A percentile compares a stretch with the other conserved stretches of the same genome.
These are phyloP conservation scores for human DNA, from an alignment of 2,113 vertebrate species.

Conservation along the genomic window DNA sequence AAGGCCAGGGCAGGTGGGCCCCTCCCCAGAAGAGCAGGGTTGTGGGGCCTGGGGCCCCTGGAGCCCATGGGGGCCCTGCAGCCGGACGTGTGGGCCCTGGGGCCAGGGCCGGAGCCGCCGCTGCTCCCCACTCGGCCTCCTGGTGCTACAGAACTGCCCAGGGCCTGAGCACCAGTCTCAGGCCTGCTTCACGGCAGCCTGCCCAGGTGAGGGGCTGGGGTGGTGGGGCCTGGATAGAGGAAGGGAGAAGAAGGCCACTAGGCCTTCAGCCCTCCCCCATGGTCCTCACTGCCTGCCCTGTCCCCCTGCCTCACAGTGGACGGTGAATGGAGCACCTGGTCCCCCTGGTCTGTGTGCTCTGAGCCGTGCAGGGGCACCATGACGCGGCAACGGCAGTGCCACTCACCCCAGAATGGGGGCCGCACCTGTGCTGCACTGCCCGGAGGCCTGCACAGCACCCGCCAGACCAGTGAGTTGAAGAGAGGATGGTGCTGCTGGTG, in stretches of 20 bases:
- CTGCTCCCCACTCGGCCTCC: constrained; percentile 77
- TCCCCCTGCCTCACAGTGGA: constrained; percentile 82
- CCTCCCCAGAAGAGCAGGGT: constrained; percentile 83
- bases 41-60: constrained; percentile 89
- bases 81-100: constrained; percentile 86
- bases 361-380: constrained; percentile 85
- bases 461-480: constrained; percentile 86
- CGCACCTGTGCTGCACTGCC: constrained; percentile 82
- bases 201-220: constrained; percentile 82
- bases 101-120: constrained; percentile 80
- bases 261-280: not conserved
- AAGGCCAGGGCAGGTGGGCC: not conserved
- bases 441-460: constrained; percentile 60
- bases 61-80: constrained; percentile 89
- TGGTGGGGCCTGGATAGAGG: too few species aligned
- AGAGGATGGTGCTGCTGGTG: fast-evolving
- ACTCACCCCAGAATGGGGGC: constrained; percentile 87
- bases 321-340: constrained; percentile 89
- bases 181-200: constrained; percentile 89
- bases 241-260: not conserved
- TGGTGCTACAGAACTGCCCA: constrained; percentile 81
- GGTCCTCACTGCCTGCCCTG: fast-evolving
- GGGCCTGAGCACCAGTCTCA: constrained; percentile 84
- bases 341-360: constrained; percentile 89
- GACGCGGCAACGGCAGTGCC: constrained; percentile 85